phyloP scores from a whole-genome alignment of 2,888 invertebrate species.

The Lasius platythorax region DNA sequence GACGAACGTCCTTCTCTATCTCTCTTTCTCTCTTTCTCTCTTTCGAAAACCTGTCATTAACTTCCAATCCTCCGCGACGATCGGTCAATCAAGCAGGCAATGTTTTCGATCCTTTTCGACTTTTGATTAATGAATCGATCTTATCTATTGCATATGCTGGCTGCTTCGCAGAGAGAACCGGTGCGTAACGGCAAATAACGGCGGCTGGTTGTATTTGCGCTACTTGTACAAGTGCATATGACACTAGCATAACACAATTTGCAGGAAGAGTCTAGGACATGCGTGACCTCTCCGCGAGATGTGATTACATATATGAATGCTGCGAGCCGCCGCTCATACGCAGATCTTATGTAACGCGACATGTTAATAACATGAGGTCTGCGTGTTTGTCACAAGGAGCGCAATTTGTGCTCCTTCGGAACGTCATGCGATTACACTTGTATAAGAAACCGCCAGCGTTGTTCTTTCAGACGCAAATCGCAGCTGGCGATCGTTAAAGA shows the following conservation, averaged over 20 bases:
- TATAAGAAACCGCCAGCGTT: background rate
- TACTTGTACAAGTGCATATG: background rate
- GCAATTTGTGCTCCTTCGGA: background rate
- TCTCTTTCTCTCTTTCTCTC: too few species aligned
- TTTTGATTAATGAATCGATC: background rate
- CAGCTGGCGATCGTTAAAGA: slow-evolving; percentile 17
- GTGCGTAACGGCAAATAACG: slow-evolving; percentile 16
- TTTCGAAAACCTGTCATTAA: background rate
- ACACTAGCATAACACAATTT: background rate
- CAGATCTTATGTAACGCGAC: slow-evolving; percentile 19
- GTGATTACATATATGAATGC: background rate
- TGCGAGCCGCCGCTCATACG: background rate
- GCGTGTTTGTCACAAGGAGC: background rate
- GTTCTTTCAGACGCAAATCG: background rate
- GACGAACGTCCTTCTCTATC: background rate
- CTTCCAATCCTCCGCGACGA: background rate
- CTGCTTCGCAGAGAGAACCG: background rate
- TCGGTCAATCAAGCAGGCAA: background rate
- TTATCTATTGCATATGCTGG: background rate
- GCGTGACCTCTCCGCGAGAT: background rate
- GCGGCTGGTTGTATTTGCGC: slow-evolving; percentile 4
- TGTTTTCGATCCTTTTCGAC: background rate
- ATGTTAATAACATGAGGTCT: slow-evolving; percentile 25
- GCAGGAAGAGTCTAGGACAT: background rate
- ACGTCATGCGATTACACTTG: slow-evolving; percentile 11